Conservation (phyloP, 2,113 vertebrate species). For the Lagenorhynchus albirostris region DNA sequence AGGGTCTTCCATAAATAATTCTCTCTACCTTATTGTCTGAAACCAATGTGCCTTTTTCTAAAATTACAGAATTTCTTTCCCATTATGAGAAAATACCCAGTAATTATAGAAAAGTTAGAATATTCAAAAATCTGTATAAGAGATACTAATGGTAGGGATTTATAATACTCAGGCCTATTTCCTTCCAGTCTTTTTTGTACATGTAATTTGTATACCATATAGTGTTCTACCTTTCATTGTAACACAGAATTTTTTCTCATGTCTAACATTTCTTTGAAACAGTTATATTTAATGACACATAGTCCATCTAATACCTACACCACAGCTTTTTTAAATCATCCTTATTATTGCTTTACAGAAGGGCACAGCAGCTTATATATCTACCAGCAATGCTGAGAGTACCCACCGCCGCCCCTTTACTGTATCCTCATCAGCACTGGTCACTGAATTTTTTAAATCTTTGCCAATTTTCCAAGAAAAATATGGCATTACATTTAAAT, state of each 20-base stretch:
- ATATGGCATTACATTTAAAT: conserved; percentile 1
- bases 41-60: background rate
- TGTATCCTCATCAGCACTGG: background rate
- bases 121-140: background rate
- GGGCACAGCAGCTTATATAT: background rate
- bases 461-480: background rate
- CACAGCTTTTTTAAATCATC: background rate
- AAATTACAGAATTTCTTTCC: conserved; percentile 20
- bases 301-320: background rate
- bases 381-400: background rate
- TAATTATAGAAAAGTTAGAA: conserved; percentile 24
- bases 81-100: background rate
- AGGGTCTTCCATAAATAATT: background rate
- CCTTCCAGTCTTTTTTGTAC: background rate
- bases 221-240: background rate
- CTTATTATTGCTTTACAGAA: conserved; percentile 1
- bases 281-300: background rate
- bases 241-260: background rate
- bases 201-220: background rate
- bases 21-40: background rate
- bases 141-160: background rate
- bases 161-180: background rate
- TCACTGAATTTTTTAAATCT: background rate
- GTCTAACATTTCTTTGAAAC: background rate
- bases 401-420: background rate